Evolutionary conservation across 2,797 vertebrate genomes (phyloP), one percentile per base, ranked within the genome.

Genomic region (Brachyrhaphis roseni): DNA sequence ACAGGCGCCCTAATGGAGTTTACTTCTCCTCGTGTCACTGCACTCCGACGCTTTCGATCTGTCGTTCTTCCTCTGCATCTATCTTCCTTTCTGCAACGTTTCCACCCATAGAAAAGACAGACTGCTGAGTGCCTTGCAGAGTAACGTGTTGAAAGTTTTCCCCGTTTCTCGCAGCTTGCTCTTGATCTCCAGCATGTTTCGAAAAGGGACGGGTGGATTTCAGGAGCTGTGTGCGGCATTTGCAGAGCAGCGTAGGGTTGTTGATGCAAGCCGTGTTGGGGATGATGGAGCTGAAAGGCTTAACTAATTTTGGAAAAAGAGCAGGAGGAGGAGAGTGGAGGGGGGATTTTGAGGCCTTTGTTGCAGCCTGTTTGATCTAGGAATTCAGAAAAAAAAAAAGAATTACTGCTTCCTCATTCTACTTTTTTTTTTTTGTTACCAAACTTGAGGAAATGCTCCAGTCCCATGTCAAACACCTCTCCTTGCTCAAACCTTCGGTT

Each of bases 201-300:
- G 71, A 79, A 80, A 78, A 57, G 53, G 70, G 76, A 73, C 77
- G 87, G 86, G n/a, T 77, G 90, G 88, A 89, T 94, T 94, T 93
- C 86, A 66, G 87, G 87, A 83, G 82, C 59, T 3, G 87, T 88
- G 78, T 87, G 86, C 79, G 79, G 84, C 76, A 73, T 92, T 90
- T 81, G 85, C 79, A 78, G 82, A 76, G 79, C 74, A 78, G 89
- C 74, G 83, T 84, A 78, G 90, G 91, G 86, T 92, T 95, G 91
- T 95, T 94, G 93, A 94, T 86, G 88, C 84, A 83, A 94, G 92
- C 92, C 92, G 86, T 92, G 91, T 92, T 95, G 90, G 90, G 89
- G 94, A 95, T 95, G 94, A 95, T 94, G 94, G 94, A 94, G 92
- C 93, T 93, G 94, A 96, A 93, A 95, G 92, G 94, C 95, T 96